Evolutionary conservation across 2,113 vertebrate genomes (phyloP).

Genomic region (Columba livia): DNA sequence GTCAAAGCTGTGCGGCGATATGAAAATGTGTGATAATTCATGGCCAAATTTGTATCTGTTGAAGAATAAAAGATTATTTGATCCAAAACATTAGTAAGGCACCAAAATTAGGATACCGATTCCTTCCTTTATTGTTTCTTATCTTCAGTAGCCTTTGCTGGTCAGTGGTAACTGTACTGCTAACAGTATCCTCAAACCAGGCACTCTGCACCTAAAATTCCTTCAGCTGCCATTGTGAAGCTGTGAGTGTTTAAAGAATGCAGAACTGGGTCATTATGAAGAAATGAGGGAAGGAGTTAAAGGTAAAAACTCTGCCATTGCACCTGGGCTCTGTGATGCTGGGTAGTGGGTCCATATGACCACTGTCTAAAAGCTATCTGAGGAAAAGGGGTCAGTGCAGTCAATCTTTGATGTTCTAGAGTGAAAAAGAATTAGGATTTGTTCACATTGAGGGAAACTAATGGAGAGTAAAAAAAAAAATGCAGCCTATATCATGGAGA

Average conservation of each 20-base stretch:
- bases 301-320: neutral
- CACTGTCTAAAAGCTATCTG: neutral
- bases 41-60: neutral
- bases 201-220: neutral
- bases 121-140: neutral
- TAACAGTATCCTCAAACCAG: neutral
- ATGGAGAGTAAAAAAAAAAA: constrained; percentile 58
- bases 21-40: neutral
- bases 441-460: constrained; percentile 61
- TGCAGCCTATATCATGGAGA: constrained; percentile 18
- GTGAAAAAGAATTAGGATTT: constrained; percentile 74
- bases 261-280: neutral
- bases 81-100: neutral
- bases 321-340: neutral
- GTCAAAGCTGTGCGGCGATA: neutral
- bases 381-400: neutral
- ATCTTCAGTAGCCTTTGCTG: neutral
- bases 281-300: neutral
- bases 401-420: constrained; percentile 26
- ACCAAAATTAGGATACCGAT: neutral
- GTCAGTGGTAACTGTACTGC: neutral
- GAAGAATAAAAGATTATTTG: neutral
- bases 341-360: neutral
- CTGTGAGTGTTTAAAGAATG: neutral
- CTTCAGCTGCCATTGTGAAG: neutral